A percentile compares a stretch with the other conserved stretches of the same genome.
Evolutionary conservation across 2,113 vertebrate species (phyloP).

Genomic region (Choloepus hoffmanni): DNA sequence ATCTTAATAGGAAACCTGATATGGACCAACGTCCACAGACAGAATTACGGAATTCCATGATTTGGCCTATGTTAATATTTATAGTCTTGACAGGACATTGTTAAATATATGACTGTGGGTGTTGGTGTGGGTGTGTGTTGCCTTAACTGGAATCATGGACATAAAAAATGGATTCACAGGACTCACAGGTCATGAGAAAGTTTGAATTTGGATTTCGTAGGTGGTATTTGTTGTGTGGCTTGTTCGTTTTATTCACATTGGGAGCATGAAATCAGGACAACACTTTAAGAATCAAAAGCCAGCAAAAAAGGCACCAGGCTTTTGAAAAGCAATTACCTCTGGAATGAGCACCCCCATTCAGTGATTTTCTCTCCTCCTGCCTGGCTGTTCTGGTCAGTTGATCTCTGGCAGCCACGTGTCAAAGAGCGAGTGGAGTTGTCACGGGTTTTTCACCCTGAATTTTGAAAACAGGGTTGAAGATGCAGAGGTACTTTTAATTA

Average conservation of each 20-base stretch:
- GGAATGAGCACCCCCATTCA: not conserved
- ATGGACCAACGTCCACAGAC: not conserved
- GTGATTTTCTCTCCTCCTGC: not conserved
- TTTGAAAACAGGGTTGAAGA: slow-evolving; percentile 25
- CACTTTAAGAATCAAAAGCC: slow-evolving; percentile 10
- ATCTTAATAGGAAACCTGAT: not conserved
- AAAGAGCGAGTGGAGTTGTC: not conserved
- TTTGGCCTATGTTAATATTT: not conserved
- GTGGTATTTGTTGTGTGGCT: not conserved
- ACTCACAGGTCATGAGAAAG: not conserved
- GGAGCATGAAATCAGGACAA: not conserved
- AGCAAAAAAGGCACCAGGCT: not conserved
- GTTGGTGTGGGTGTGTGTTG: not conserved
- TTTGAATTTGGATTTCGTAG: slow-evolving; percentile 15
- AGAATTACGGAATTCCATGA: not conserved
- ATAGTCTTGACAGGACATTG: slow-evolving; percentile 14
- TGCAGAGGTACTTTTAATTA: not conserved
- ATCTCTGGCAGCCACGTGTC: not conserved
- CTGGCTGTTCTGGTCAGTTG: not conserved
- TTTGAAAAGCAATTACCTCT: not conserved
- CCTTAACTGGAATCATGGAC: not conserved
- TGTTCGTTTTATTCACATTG: slow-evolving; percentile 35
- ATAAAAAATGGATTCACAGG: not conserved
- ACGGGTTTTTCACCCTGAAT: not conserved
- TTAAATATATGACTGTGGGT: not conserved